Conservation (phyloP, 2,113 vertebrate species). For the Megatriorchis doriae region DNA sequence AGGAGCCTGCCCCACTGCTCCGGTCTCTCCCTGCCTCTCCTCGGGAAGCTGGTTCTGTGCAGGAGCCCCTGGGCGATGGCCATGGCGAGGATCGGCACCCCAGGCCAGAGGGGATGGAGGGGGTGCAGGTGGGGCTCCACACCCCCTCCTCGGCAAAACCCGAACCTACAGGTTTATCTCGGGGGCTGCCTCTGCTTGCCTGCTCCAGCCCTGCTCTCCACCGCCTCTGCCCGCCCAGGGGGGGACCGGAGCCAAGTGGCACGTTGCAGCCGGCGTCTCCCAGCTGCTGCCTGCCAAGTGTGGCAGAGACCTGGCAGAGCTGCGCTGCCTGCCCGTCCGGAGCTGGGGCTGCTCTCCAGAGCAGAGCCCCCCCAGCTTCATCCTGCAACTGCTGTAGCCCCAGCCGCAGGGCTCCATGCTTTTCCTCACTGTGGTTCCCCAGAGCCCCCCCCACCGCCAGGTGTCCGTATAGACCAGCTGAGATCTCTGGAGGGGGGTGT, state of each 20-base stretch:
- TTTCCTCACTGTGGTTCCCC: background rate
- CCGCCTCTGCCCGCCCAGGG: background rate
- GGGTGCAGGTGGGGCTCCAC: background rate
- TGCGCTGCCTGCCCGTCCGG: rapidly evolving
- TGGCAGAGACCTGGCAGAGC: constrained; percentile 43
- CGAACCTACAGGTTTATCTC: background rate
- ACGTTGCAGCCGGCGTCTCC: background rate
- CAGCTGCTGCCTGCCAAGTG: constrained; percentile 39
- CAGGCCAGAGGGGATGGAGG: background rate
- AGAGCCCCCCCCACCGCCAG: rapidly evolving
- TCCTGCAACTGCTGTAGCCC: background rate
- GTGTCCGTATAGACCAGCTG: background rate
- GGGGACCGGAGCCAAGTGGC: background rate
- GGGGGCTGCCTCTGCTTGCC: background rate
- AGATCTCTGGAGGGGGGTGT: background rate
- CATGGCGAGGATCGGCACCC: rapidly evolving
- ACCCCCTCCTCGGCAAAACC: background rate
- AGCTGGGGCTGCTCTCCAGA: background rate
- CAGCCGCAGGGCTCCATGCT: rapidly evolving
- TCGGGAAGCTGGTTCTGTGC: background rate
- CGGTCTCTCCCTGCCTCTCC: background rate
- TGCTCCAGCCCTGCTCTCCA: background rate
- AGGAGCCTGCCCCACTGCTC: background rate
- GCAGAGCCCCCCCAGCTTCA: background rate
- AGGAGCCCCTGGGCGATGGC: background rate